Conservation (phyloP, 2,888 invertebrate species). For the Dysmachus trigonus region DNA sequence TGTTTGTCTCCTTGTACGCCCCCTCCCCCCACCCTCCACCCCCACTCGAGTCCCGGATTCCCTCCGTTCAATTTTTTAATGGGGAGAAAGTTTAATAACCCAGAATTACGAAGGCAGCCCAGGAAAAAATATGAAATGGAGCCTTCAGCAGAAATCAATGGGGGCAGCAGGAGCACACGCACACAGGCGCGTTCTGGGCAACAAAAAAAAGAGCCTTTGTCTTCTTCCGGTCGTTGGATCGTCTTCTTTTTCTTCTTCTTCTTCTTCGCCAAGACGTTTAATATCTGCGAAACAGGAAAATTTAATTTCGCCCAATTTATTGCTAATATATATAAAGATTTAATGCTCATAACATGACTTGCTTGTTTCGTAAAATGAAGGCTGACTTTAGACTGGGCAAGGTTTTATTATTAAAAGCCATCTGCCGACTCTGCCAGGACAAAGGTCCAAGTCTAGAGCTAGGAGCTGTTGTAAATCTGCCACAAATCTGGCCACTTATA, state of each 20-base stretch:
- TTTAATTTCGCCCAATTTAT: conserved; percentile 50
- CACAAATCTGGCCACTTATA: background rate
- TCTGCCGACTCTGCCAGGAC: background rate
- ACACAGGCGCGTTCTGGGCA: background rate
- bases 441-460: background rate
- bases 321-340: conserved; percentile 46
- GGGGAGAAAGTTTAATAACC: conserved; percentile 49
- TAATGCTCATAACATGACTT: conserved; percentile 41
- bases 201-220: background rate
- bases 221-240: conserved; percentile 16
- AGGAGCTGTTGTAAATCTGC: background rate
- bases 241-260: background rate
- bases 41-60: background rate
- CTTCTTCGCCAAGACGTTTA: conserved; percentile 37
- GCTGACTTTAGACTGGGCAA: background rate
- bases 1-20: conserved; percentile 46
- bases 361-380: background rate
- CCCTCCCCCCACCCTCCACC: background rate
- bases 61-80: conserved; percentile 37
- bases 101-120: conserved; percentile 46
- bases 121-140: conserved; percentile 49
- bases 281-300: conserved; percentile 48
- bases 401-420: background rate
- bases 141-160: conserved; percentile 49
- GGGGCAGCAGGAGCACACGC: conserved; percentile 40